Base-by-base conservation (phyloP, 2,888 invertebrate species). In the Luffia ferchaultella region DNA sequence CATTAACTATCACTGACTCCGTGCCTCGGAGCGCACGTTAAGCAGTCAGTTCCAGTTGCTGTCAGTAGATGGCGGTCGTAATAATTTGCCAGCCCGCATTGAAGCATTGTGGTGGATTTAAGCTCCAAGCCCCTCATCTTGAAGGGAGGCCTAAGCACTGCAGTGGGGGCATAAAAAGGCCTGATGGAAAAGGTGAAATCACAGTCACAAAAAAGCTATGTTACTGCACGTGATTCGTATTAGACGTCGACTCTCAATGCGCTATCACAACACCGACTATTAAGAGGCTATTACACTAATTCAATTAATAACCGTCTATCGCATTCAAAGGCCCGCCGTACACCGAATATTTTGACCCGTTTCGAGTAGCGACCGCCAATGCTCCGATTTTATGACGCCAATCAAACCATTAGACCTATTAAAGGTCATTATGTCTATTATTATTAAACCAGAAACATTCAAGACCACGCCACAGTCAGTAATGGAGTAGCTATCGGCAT, bases 361-460 rank as follows among this genome's bases (percentile, higher is more conserved):
- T 49, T 42, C 3, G n/a, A 43, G 42, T 42, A 43, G 12, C 5
- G 5, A 12, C 12, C 30, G 30, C 30, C 30, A 30, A 12, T 62
- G 63, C 63, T 57, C 60, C 54, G 63, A 65, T 73, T 76, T 76
- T 76, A 76, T 64, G 70, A 71, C 67, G 65, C 65, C 70, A 71
- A 76, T 76, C 69, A 74, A 67, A 57, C 65, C 59, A 73, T 74
- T 74, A 74, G 59, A 57, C 68, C 68, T 70, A 74, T 76, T 76
- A 75, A 61, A 68, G 68, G 62, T 66, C 65, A 71, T 72, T 69
- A 70, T 63, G 58, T 55, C 64, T 70, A 70, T 69, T 72, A 70
- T 68, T 64, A 67, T 63, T 64, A 60, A 58, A 62, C 60, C 61
- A 64, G 61, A 62, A 62, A 64, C 55, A 60, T 46, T 18, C 58